phyloP scores from a whole-genome alignment of 2,113 vertebrate species.

The Sander lucioperca region DNA sequence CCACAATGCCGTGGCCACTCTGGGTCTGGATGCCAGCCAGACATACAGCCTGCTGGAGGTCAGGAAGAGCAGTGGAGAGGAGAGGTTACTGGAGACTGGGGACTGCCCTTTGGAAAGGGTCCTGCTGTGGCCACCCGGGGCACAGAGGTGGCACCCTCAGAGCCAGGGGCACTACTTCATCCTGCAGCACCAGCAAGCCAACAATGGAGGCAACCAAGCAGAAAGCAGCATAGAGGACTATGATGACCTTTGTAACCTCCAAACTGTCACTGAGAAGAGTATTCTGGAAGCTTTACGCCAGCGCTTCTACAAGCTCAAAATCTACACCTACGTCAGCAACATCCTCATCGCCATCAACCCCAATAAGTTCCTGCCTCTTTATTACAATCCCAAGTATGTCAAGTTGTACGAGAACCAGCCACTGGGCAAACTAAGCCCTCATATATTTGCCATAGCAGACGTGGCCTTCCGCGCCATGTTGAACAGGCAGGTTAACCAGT shows the following conservation, averaged over 20 bases:
- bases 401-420: slow-evolving; percentile 95
- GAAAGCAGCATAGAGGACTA: slow-evolving; percentile 78
- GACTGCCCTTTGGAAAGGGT: slow-evolving; percentile 88
- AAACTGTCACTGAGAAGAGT: slow-evolving; percentile 85
- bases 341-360: slow-evolving; percentile 95
- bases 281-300: slow-evolving; percentile 86
- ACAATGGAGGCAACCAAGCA: slow-evolving; percentile 71
- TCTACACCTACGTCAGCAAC: slow-evolving; percentile 93
- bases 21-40: slow-evolving; percentile 84
- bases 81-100: slow-evolving; percentile 84
- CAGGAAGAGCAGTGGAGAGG: slow-evolving; percentile 83
- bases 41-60: slow-evolving; percentile 90
- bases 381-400: slow-evolving; percentile 97
- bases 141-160: slow-evolving; percentile 86
- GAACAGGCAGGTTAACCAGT: slow-evolving; percentile 89
- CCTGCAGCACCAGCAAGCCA: slow-evolving; percentile 83
- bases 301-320: slow-evolving; percentile 90
- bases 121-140: slow-evolving; percentile 89
- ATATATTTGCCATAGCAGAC: slow-evolving; percentile 94
- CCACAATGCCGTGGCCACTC: slow-evolving; percentile 78
- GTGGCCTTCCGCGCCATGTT: slow-evolving; percentile 93
- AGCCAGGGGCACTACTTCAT: slow-evolving; percentile 90
- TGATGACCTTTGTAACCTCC: slow-evolving; percentile 91
- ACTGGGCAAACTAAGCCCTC: slow-evolving; percentile 92
- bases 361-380: slow-evolving; percentile 94